Conservation (phyloP, 2,113 vertebrate genomes). For the Lanius ludovicianus region DNA sequence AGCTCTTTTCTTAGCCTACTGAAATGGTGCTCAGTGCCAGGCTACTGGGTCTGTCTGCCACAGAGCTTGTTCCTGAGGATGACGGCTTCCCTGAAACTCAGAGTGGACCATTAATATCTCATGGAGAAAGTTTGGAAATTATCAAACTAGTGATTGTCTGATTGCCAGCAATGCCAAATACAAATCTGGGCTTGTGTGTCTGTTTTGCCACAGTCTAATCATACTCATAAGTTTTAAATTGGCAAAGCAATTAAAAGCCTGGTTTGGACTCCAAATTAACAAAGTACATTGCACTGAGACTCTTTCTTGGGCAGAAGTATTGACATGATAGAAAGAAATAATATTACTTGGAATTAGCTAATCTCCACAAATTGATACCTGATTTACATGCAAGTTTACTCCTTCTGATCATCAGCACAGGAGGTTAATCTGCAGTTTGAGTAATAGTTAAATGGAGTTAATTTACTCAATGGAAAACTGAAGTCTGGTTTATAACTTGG, state of each 20-base stretch:
- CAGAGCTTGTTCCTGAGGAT: neutral
- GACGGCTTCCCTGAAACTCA: neutral
- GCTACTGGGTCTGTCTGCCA: neutral
- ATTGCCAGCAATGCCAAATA: neutral
- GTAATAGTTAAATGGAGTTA: neutral
- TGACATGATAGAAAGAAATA: neutral
- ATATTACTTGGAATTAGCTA: neutral
- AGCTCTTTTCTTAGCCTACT: neutral
- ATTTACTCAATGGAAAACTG: neutral
- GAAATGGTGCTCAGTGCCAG: accelerated
- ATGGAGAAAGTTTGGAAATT: neutral
- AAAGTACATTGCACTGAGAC: neutral
- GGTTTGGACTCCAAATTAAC: neutral
- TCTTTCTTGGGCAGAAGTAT: neutral
- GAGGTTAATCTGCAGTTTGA: neutral
- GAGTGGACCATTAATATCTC: neutral
- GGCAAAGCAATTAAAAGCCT: neutral
- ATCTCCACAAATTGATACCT: neutral
- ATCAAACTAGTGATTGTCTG: neutral
- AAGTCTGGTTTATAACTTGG: neutral
- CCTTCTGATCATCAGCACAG: neutral
- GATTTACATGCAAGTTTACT: neutral
- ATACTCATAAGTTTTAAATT: neutral
- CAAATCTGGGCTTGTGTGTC: neutral
- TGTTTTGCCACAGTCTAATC: neutral